Evolutionary conservation across 2,888 invertebrate genomes (phyloP), one percentile per base, ranked within the genome.

Genomic region (Slavum lentiscoides): DNA sequence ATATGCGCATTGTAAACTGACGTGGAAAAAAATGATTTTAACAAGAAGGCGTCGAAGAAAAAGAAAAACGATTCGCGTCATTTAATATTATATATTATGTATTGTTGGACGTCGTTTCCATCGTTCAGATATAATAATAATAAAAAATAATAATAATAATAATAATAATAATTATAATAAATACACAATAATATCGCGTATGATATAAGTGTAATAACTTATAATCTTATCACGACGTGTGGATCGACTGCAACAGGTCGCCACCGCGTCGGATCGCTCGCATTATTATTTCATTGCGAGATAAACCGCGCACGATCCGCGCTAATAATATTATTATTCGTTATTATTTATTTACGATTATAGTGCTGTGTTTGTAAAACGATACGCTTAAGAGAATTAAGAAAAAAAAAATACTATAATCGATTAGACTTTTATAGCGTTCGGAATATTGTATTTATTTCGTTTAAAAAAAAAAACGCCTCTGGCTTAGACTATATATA

Each of bases 221-320:
- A 74, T 74, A 30, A 73, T 62, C 53, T 74, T 74, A 74, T 74
- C 74, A 74, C 21, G 53, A 55, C 39, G 53, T 37, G 13, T 1
- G 55, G 37, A 74, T 74, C 64, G 64, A 74, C 64, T 53, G 64
- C 62, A 11, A 11, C 43, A 11, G 11, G 43, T 43, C n/a, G 64
- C 55, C 37, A 53, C 55, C 55, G 19, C 49, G 17, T n/a, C 30
- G 62, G 37, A 64, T 74, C 64, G 55, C 53, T 39, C 21, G 53
- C 58, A n/a, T 49, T 49, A 13, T 49, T 49, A 49, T 49, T 49
- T 13, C 3, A 3, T 49, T 49, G 49, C 13, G 49, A 3, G 49
- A 11, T 49, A 49, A 30, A 30, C 30, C 30, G 30, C 64, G 74
- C 64, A 66, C 55, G 55, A 74, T 74, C 74, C 17, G 21, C 64